Base-by-base conservation (phyloP, 2,797 vertebrate genomes). In the Gymnopithys bicolor region DNA sequence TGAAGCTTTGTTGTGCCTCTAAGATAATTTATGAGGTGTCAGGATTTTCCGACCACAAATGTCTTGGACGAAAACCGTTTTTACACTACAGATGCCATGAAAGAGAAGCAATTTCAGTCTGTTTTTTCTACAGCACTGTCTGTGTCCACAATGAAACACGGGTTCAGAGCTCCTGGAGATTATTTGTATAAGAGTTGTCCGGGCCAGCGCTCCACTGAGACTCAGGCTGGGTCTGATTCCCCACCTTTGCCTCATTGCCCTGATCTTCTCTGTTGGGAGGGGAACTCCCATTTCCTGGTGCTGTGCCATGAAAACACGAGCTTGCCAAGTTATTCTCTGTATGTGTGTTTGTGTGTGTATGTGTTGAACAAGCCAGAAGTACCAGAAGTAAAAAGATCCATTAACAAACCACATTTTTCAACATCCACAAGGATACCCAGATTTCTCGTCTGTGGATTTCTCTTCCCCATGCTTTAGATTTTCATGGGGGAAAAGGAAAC, bases 11-110 rank as follows among this genome's bases (percentile, higher is more conserved):
- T 87, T 87, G 84, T 24, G 88, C 97, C 95, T 97, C 94, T 91
- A 58, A 76, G 93, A 96, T 98, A 98, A 98, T 98, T 98, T 98
- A 98, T 98, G 98, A 98, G 97, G 98, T 98, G 98, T 98, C 97
- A 97, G 96, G 96, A 96, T 95, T 97, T 96, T 97, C 97, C 79
- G 43, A 96, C 97, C 97, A 96, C 96, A 96, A 96, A 97, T 71
- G 96, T 96, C 96, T 97, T 90, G 97, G 96, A 94, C 11, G 18
- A 97, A 97, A 97, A 96, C 35, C 21, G 28, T 93, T 97, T 98
- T 98, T 97, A 97, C 97, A 97, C 97, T 97, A 97, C 97, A 98
- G 93, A 97, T 97, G 95, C 96, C 96, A 89, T 88, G 97, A 97
- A 97, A 97, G 96, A 97, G 96, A 96, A 97, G 97, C 96, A 96